Percentiles rank a stretch among this genome's conserved stretches.
Conservation (phyloP, 2,888 invertebrate species). For the Tetropium fuscum region DNA sequence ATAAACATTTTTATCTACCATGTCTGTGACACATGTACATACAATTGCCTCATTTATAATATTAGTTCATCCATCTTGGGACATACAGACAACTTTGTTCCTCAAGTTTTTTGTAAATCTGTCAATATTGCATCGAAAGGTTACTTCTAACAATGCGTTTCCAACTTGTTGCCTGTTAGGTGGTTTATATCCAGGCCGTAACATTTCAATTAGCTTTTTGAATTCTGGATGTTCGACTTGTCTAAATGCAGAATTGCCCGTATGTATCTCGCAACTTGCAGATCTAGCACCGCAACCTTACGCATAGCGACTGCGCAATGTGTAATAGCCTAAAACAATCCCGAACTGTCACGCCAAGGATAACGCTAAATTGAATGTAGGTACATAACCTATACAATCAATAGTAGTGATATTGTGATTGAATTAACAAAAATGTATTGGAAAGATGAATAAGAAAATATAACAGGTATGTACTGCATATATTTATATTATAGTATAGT, state of each 20-base stretch:
- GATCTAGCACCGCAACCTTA: no score
- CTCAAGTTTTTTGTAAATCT: not conserved
- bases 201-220: constrained; percentile 25
- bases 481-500: no score
- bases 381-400: no score
- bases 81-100: constrained; percentile 8
- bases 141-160: constrained; percentile 23
- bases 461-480: no score
- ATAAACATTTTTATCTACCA: constrained; percentile 9
- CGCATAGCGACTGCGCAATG: no score
- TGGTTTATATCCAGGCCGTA: constrained; percentile 37
- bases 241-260: constrained; percentile 24
- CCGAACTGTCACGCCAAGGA: no score
- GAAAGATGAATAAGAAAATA: no score
- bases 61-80: constrained; percentile 41
- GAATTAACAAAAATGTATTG: no score
- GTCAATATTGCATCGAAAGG: constrained; percentile 14
- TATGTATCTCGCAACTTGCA: constrained; percentile 29
- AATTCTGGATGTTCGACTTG: constrained; percentile 28
- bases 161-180: constrained; percentile 29
- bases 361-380: no score
- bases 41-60: constrained; percentile 38
- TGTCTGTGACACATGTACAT: constrained; percentile 21
- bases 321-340: no score
- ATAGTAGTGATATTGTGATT: no score